phyloP scores from a whole-genome alignment of 2,797 vertebrate genomes.

The Microchirus variegatus region DNA sequence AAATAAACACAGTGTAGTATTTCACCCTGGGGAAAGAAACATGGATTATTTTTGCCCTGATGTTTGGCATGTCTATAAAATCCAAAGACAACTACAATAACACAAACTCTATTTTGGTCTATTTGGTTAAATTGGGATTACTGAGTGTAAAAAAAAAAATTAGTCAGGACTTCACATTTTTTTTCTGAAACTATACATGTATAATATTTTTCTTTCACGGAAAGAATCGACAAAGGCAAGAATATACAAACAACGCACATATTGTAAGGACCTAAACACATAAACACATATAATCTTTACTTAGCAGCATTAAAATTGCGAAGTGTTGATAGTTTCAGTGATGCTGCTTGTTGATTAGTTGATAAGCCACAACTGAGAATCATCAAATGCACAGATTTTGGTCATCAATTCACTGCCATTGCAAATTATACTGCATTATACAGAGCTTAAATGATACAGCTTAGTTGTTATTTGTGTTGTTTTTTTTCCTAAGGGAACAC shows the following conservation, averaged over 20 bases:
- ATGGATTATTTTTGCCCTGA: slow-evolving; percentile 37
- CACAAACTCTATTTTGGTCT: slow-evolving; percentile 68
- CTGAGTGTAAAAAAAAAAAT: slow-evolving; percentile 58
- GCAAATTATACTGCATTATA: slow-evolving; percentile 49
- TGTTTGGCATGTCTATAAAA: slow-evolving; percentile 49
- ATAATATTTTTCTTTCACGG: slow-evolving; percentile 93
- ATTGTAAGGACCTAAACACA: slow-evolving; percentile 50
- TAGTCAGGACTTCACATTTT: slow-evolving; percentile 84
- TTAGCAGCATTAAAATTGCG: slow-evolving; percentile 87
- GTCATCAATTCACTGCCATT: slow-evolving; percentile 54
- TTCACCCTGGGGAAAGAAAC: slow-evolving; percentile 43
- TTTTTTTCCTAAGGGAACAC: slow-evolving; percentile 24
- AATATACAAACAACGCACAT: slow-evolving; percentile 62
- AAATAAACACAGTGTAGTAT: slow-evolving; percentile 61
- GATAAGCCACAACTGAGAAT: slow-evolving; percentile 60
- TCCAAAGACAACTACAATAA: slow-evolving; percentile 51
- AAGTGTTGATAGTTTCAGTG: slow-evolving; percentile 72
- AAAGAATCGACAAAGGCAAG: slow-evolving; percentile 88
- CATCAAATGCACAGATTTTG: slow-evolving; percentile 62
- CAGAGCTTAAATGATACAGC: slow-evolving; percentile 55
- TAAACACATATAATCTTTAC: slow-evolving; percentile 71
- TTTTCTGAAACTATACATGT: slow-evolving; percentile 79
- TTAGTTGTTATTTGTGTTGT: slow-evolving; percentile 26
- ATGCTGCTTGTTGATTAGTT: slow-evolving; percentile 71
- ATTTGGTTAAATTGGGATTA: slow-evolving; percentile 73